phyloP scores from a whole-genome alignment of 2,113 vertebrate genomes.

The Pionites leucogaster region DNA sequence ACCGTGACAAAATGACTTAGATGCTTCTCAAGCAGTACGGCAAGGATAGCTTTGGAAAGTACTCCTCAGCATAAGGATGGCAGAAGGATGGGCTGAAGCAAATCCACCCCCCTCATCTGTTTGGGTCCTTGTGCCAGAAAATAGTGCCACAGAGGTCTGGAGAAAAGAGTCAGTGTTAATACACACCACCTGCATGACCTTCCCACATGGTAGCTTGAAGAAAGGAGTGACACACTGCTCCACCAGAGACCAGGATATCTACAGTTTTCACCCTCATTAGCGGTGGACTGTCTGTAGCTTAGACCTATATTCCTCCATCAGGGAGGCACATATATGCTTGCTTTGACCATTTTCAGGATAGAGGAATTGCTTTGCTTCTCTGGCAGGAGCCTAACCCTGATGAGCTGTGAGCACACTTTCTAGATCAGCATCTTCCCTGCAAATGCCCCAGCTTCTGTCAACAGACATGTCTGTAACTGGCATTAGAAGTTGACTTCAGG shows the following conservation, averaged over 20 bases:
- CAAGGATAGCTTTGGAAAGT: neutral
- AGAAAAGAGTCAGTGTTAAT: neutral
- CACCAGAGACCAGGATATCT: neutral
- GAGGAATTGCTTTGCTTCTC: neutral
- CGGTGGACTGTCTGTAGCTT: neutral
- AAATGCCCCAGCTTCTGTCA: neutral
- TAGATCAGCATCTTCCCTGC: neutral
- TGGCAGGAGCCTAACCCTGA: neutral
- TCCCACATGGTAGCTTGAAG: neutral
- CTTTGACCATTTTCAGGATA: neutral
- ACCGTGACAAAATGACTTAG: neutral
- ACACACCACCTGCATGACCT: neutral
- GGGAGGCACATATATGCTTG: accelerated
- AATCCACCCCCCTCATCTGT: neutral
- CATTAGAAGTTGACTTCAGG: neutral
- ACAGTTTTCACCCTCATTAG: neutral
- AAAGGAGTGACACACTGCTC: neutral
- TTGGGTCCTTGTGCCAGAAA: neutral
- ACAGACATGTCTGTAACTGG: neutral
- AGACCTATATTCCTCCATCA: neutral
- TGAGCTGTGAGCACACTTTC: neutral
- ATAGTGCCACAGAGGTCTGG: neutral
- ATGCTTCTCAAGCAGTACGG: neutral
- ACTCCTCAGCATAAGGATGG: neutral
- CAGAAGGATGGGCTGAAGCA: neutral